Conservation (phyloP, 2,797 vertebrate genomes). For the Mastacembelus armatus region DNA sequence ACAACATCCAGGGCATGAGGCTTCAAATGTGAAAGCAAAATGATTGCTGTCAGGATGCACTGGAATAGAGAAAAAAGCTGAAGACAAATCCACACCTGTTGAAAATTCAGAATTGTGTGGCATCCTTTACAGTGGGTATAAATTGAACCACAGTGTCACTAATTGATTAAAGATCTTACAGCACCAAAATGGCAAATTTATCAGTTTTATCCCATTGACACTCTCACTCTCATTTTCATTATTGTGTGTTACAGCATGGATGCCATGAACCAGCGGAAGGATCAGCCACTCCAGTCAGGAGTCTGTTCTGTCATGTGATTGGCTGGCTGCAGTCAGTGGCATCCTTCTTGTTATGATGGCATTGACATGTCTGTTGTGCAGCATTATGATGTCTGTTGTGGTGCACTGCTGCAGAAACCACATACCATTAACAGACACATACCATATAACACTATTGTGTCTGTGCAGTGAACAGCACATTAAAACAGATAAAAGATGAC, state of each 20-base stretch:
- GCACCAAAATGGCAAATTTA: no score
- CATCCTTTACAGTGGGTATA: no score
- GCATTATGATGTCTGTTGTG: conserved; percentile 2
- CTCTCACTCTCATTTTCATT: no score
- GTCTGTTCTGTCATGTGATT: conserved; percentile 94
- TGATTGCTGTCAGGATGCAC: no score
- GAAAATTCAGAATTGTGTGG: no score
- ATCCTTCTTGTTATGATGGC: not conserved
- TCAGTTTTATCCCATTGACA: no score
- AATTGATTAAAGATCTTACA: no score
- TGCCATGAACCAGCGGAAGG: conserved; percentile 70
- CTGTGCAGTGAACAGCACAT: not conserved
- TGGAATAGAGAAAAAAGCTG: no score
- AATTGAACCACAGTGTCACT: no score
- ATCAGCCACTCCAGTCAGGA: conserved; percentile 85
- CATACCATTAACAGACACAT: not conserved
- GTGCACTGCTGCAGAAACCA: not conserved
- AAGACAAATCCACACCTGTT: no score
- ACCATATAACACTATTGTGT: not conserved
- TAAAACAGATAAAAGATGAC: conserved; percentile 2
- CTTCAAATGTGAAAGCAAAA: no score
- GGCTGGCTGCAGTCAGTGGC: not conserved
- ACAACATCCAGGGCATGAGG: no score
- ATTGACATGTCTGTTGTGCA: conserved; percentile 1
- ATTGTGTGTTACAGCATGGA: conserved; percentile 60